Evolutionary conservation across 2,113 vertebrate genomes (phyloP).

Genomic region (Camelus bactrianus): DNA sequence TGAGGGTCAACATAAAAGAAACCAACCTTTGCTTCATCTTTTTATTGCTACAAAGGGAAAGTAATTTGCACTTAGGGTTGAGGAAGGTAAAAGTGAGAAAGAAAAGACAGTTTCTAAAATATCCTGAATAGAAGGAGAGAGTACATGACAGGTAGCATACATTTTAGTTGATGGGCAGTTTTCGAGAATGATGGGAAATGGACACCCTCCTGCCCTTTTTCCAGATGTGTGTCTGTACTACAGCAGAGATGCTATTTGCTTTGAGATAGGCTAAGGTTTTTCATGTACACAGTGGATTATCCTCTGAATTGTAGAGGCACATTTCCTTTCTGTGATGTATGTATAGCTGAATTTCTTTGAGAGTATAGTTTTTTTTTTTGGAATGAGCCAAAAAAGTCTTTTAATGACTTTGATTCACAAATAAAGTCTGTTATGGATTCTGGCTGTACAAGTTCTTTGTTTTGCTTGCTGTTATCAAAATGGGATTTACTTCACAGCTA

Average conservation of each 20-base stretch:
- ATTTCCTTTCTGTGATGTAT: background rate
- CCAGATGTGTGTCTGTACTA: background rate
- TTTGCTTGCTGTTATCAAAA: background rate
- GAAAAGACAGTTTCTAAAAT: background rate
- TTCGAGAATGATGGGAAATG: conserved; percentile 33
- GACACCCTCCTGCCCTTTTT: background rate
- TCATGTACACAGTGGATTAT: background rate
- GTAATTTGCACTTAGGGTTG: background rate
- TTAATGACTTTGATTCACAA: conserved; percentile 34
- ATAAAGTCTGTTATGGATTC: background rate
- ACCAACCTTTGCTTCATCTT: background rate
- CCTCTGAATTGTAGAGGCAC: background rate
- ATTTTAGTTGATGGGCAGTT: conserved; percentile 18
- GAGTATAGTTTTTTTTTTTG: background rate
- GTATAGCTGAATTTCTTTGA: background rate
- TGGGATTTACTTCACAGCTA: background rate
- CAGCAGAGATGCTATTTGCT: background rate
- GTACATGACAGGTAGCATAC: background rate
- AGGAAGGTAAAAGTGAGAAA: background rate
- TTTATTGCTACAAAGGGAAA: conserved; percentile 5
- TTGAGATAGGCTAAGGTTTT: background rate
- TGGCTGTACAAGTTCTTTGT: background rate
- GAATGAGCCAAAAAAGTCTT: background rate
- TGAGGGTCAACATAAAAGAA: background rate
- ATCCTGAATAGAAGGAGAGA: background rate